A percentile compares a stretch with the other conserved stretches of the same genome.
Conservation (phyloP, 2,797 vertebrate genomes). For the Mallotus villosus region DNA sequence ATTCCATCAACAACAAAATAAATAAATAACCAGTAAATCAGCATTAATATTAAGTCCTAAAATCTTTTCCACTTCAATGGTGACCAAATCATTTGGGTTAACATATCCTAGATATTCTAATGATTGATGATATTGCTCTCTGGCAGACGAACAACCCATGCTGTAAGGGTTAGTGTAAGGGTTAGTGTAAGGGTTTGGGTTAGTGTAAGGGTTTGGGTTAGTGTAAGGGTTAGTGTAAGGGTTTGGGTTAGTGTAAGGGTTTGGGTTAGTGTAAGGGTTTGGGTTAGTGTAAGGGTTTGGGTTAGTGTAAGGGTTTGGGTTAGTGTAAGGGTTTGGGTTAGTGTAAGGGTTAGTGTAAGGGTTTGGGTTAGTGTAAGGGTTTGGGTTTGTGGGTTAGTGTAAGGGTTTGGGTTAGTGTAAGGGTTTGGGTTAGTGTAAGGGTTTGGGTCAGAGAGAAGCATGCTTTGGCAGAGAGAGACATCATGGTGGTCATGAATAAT, state of each 20-base stretch:
- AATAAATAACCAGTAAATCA: not conserved
- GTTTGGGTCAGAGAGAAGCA: slow-evolving; percentile 43
- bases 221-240: no score
- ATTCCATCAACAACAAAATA: not conserved
- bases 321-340: no score
- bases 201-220: no score
- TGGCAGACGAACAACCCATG: slow-evolving; percentile 49
- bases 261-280: no score
- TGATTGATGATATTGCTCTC: slow-evolving; percentile 51
- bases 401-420: no score
- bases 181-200: no score
- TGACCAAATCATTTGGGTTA: slow-evolving; percentile 39
- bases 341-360: no score
- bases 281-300: slow-evolving; percentile 20
- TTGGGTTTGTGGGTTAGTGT: no score
- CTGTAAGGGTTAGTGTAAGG: slow-evolving; percentile 17
- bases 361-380: no score
- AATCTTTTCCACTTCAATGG: slow-evolving; percentile 20
- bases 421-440: no score
- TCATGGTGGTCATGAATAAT: slow-evolving; percentile 69
- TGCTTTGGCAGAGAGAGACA: slow-evolving; percentile 51
- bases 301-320: no score
- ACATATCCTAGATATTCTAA: slow-evolving; percentile 28
- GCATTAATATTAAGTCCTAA: not conserved
- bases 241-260: no score